A percentile compares a stretch with the other conserved stretches of the same genome.
Evolutionary conservation across 1,140 invertebrate genomes (phyloP).

Genomic region (Tachypleus tridentatus): DNA sequence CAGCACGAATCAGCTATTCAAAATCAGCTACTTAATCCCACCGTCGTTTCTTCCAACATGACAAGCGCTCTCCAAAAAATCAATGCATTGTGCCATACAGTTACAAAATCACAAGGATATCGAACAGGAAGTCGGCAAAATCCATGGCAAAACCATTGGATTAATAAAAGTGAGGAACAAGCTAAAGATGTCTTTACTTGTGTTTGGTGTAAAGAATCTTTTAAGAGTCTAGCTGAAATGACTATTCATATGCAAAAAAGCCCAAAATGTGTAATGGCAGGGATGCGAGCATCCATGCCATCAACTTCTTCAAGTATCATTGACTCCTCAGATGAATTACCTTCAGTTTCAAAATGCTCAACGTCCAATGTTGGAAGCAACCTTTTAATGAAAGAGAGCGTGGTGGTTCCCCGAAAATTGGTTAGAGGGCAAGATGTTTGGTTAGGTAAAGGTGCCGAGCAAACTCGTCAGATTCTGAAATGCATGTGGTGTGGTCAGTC

Average conservation of each 20-base stretch:
- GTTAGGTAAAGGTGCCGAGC: conserved; percentile 92
- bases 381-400: conserved; percentile 2
- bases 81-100: too few species aligned
- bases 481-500: conserved; percentile 99
- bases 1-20: too few species aligned
- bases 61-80: too few species aligned
- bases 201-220: conserved; percentile 90
- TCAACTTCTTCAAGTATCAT: neutral
- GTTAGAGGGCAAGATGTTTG: conserved; percentile 96
- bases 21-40: too few species aligned
- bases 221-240: conserved; percentile 74
- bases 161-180: conserved; percentile 82
- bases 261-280: conserved; percentile 56
- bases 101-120: too few species aligned
- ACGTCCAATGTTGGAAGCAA: too few species aligned
- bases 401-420: conserved; percentile 64
- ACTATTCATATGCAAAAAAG: conserved; percentile 91
- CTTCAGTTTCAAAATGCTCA: too few species aligned
- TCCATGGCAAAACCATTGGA: conserved; percentile 85
- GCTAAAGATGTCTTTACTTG: conserved; percentile 87
- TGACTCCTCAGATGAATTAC: too few species aligned
- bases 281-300: neutral
- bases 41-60: too few species aligned
- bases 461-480: conserved; percentile 91
- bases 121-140: conserved; percentile 22